Conservation (phyloP, 2,113 vertebrate species). For the Bungarus multicinctus region DNA sequence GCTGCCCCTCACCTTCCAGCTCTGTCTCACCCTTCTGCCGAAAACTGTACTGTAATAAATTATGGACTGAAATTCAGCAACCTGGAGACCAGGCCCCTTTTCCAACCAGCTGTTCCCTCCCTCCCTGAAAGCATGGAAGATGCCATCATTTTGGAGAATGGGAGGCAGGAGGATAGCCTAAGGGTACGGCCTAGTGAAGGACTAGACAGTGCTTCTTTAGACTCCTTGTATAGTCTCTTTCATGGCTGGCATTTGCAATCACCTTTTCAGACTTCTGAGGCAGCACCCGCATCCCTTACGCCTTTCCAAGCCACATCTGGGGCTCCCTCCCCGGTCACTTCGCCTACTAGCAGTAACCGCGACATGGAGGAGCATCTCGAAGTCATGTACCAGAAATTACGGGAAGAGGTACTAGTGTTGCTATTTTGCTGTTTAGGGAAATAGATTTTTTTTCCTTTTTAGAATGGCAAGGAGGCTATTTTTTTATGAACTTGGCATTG, state of each 20-base stretch:
- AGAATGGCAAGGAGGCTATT: background rate
- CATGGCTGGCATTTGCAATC: constrained; percentile 72
- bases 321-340: constrained; percentile 22
- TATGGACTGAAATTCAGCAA: background rate
- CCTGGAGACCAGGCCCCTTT: background rate
- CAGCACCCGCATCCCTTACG: constrained; percentile 51
- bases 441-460: background rate
- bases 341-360: constrained; percentile 27
- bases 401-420: constrained; percentile 77
- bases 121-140: constrained; percentile 54
- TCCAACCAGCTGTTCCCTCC: constrained; percentile 1
- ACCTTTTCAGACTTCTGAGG: constrained; percentile 67
- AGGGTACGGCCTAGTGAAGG: constrained; percentile 42
- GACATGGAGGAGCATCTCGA: constrained; percentile 78
- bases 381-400: constrained; percentile 77
- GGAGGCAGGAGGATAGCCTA: constrained; percentile 74
- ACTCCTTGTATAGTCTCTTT: constrained; percentile 78
- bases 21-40: background rate
- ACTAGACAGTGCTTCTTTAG: constrained; percentile 55
- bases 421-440: background rate
- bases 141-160: constrained; percentile 70
- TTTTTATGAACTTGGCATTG: background rate
- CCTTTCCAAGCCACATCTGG: constrained; percentile 43
- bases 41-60: background rate
- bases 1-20: too few relatives aligned